Evolutionary conservation across 1,140 invertebrate genomes (phyloP).

Genomic region (Drosophila gunungcola): DNA sequence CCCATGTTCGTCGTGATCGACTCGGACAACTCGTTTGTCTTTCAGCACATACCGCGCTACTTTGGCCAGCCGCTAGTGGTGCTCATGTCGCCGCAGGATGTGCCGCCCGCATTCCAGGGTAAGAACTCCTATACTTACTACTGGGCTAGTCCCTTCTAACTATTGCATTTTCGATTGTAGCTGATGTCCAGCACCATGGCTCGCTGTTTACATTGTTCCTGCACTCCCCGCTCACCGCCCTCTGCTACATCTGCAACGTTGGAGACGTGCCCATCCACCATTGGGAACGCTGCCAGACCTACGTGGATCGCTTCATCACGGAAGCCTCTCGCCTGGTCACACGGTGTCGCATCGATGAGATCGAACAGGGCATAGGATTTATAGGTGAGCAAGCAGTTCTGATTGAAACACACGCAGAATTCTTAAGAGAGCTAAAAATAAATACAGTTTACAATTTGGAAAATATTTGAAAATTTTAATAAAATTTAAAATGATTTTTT

Average conservation of each 20-base stretch:
- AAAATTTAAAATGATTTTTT: too few relatives aligned
- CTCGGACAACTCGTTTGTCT: slow-evolving; percentile 97
- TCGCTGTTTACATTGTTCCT: slow-evolving; percentile 98
- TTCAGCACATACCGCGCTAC: slow-evolving; percentile 95
- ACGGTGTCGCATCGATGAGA: slow-evolving; percentile 92
- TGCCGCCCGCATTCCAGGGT: slow-evolving; percentile 93
- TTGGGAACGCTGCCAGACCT: slow-evolving; percentile 96
- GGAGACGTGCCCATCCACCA: slow-evolving; percentile 92
- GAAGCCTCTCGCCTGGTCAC: slow-evolving; percentile 94
- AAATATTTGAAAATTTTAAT: too few relatives aligned
- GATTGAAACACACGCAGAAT: too few relatives aligned
- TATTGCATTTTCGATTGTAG: slow-evolving; percentile 17
- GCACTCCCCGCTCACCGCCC: slow-evolving; percentile 96
- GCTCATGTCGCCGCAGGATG: slow-evolving; percentile 96
- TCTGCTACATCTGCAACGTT: slow-evolving; percentile 96
- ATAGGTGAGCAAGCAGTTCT: slow-evolving; percentile 61
- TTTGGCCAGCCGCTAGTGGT: slow-evolving; percentile 98
- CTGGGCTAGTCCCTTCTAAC: not conserved
- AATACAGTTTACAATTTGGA: too few relatives aligned
- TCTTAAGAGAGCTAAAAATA: too few relatives aligned
- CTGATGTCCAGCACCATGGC: slow-evolving; percentile 96
- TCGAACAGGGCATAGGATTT: slow-evolving; percentile 84
- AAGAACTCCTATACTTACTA: slow-evolving; percentile 33
- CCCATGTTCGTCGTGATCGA: slow-evolving; percentile 97
- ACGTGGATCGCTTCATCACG: slow-evolving; percentile 94